phyloP scores from a whole-genome alignment of 2,113 vertebrate genomes.

The Epinephelus moara region DNA sequence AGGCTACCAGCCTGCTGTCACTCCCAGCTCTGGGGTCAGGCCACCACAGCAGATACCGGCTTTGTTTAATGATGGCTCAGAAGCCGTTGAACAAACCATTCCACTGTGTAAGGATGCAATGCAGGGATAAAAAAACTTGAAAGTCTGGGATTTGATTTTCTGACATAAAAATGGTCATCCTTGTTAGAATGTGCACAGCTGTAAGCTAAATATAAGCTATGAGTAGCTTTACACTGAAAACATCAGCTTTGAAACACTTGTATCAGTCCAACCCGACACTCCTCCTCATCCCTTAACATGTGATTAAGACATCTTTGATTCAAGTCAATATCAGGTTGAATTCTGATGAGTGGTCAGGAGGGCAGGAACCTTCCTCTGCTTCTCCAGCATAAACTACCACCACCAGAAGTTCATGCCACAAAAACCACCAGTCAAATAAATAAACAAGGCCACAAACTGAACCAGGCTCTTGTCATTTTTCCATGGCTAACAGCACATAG shows the following conservation, averaged over 20 bases:
- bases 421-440: constrained; percentile 1
- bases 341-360: background rate
- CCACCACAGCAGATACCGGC: background rate
- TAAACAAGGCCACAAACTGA: constrained; percentile 1
- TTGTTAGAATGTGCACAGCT: background rate
- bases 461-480: background rate
- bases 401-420: background rate
- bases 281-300: background rate
- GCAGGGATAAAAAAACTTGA: background rate
- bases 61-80: background rate
- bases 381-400: background rate
- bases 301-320: constrained; percentile 35
- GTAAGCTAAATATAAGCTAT: background rate
- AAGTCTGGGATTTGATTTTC: background rate
- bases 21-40: background rate
- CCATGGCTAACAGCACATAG: constrained; percentile 24
- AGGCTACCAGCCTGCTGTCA: background rate
- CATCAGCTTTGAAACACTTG: background rate
- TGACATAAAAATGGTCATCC: background rate
- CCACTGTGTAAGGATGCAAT: background rate
- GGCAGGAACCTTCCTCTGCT: background rate
- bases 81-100: background rate
- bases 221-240: background rate
- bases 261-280: background rate
- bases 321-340: constrained; percentile 43